Evolutionary conservation across 2,113 vertebrate genomes (phyloP).

Genomic region (Amphiprion percula): DNA sequence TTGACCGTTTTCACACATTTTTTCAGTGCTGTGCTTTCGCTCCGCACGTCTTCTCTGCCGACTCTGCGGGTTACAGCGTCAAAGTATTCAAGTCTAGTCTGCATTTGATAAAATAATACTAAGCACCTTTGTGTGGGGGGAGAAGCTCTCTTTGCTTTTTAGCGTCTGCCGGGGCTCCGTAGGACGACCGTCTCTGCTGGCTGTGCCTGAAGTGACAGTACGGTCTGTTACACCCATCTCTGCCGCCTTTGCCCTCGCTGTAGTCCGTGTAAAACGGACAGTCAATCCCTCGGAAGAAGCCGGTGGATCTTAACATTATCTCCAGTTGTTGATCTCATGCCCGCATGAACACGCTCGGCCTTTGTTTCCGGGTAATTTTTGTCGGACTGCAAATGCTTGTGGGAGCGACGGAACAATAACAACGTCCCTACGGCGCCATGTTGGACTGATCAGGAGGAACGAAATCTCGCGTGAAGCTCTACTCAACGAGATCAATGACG

Average conservation of each 20-base stretch:
- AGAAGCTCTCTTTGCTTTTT: constrained; percentile 67
- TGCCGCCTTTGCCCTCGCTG: constrained; percentile 76
- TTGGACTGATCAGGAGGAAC: constrained; percentile 63
- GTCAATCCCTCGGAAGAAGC: constrained; percentile 95
- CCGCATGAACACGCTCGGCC: constrained; percentile 43
- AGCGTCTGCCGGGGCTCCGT: constrained; percentile 68
- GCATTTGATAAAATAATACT: neutral
- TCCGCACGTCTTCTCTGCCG: too few relatives aligned
- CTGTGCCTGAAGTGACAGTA: constrained; percentile 96
- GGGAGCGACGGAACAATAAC: constrained; percentile 79
- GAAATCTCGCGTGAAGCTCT: constrained; percentile 50
- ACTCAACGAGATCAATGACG: constrained; percentile 51
- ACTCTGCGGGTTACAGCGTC: too few relatives aligned
- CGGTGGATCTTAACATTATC: constrained; percentile 92
- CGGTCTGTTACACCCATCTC: constrained; percentile 86
- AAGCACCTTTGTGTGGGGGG: constrained; percentile 72
- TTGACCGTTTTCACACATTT: too few relatives aligned
- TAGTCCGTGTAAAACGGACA: constrained; percentile 88
- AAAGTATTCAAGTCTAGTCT: neutral
- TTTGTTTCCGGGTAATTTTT: constrained; percentile 9
- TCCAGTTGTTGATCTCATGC: constrained; percentile 74
- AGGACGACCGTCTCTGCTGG: constrained; percentile 78
- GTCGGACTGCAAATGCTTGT: constrained; percentile 26
- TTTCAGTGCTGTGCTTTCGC: too few relatives aligned
- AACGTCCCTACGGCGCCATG: constrained; percentile 83